Evolutionary conservation across 2,888 invertebrate species (phyloP), one percentile per base, ranked within the genome.

Genomic region (Cephus nigrinus): DNA sequence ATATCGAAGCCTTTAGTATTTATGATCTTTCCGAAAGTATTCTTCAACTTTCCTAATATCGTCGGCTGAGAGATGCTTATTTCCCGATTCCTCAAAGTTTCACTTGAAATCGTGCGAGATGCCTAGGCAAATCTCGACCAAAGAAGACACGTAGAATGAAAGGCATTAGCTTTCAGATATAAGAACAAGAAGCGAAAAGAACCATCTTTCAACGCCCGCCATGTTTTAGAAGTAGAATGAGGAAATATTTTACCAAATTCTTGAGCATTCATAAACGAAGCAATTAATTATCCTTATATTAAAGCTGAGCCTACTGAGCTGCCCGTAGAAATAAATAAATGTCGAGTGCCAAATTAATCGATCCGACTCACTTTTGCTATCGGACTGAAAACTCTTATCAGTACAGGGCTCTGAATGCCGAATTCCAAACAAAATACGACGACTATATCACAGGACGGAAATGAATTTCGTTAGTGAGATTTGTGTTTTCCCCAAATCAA

Each of bases 11-110:
- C 32, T 34, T 72, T 68, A 75, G 55, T 82, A 82, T 83, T 81
- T 81, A 82, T 75, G 78, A 78, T 74, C 72, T 23, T 55, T 23
- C 23, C 23, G n/a, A 71, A 81, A 77, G 79, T 76, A 78, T 75
- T 32, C 69, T 33, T 71, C 55, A 83, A 83, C 80, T 83, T 83
- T 83, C 80, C 75, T 80, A 83, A 83, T 83, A 82, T 82, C 78
- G 76, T 9, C 23, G 23, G 0, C 23, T 75, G 75, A 77, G 76
- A 79, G 80, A 77, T 76, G 40, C 75, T 83, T 83, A 80, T 81
- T 81, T 78, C 80, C 76, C 79, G 72, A 81, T 78, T 71, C 80
- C 30, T 30, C 11, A 15, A 71, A 32, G 71, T 71, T 32, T 23
- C 30, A 55, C 40, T 55, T 55, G 40, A 55, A 15, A 55, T 55